phyloP scores from a whole-genome alignment of 2,888 invertebrate species.

The Epinotia bilunana region DNA sequence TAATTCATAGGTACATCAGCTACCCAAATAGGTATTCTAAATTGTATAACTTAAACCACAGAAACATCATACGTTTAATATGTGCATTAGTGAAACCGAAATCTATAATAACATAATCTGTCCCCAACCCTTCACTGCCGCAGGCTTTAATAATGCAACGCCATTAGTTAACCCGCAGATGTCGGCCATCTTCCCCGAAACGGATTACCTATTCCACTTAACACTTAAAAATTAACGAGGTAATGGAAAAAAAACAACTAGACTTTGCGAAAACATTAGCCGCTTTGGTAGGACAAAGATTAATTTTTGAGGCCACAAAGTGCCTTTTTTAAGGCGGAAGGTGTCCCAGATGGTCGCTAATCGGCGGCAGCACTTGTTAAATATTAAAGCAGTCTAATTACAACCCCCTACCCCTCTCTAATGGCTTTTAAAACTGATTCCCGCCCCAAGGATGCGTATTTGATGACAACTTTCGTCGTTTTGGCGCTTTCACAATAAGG shows the following conservation, averaged over 20 bases:
- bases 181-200: constrained; percentile 74
- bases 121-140: constrained; percentile 71
- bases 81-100: constrained; percentile 52
- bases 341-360: constrained; percentile 81
- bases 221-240: constrained; percentile 39
- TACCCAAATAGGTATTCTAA: not conserved
- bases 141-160: constrained; percentile 80
- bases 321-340: constrained; percentile 78
- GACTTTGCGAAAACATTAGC: constrained; percentile 56
- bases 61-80: constrained; percentile 34
- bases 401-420: constrained; percentile 72
- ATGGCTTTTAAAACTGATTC: constrained; percentile 85
- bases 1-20: not conserved
- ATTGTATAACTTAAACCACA: not conserved
- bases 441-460: constrained; percentile 82
- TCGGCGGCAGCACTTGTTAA: constrained; percentile 82
- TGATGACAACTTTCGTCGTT: constrained; percentile 81
- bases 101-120: constrained; percentile 78
- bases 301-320: constrained; percentile 78
- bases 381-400: constrained; percentile 84
- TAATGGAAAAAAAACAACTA: constrained; percentile 49
- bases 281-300: constrained; percentile 57
- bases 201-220: constrained; percentile 50
- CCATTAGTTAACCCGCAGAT: constrained; percentile 83
- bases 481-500: constrained; percentile 60